A percentile compares a stretch with the other conserved stretches of the same genome.
Conservation (phyloP, 2,888 invertebrate species). For the Lysandra bellargus region DNA sequence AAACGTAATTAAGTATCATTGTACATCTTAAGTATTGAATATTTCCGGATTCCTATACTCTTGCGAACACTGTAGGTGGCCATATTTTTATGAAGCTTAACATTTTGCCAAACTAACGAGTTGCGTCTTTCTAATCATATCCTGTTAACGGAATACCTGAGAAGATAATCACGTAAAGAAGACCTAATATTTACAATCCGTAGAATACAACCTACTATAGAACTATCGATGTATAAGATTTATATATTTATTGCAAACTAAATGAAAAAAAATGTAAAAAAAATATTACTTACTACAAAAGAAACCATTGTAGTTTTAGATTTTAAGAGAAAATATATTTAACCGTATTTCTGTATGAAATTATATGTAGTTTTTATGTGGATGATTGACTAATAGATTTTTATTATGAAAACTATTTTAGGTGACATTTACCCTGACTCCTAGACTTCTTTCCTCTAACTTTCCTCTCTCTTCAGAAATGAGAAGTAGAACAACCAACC, state of each 20-base stretch:
- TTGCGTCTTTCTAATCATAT: constrained; percentile 63
- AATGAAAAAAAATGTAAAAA: constrained; percentile 69
- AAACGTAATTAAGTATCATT: background rate
- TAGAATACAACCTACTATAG: constrained; percentile 56
- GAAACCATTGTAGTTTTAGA: constrained; percentile 72
- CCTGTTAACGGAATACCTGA: constrained; percentile 75
- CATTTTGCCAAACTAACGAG: constrained; percentile 38
- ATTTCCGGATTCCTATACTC: constrained; percentile 23
- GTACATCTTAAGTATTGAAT: constrained; percentile 10
- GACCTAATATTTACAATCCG: constrained; percentile 63
- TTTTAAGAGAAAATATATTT: constrained; percentile 77
- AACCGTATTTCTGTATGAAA: constrained; percentile 81
- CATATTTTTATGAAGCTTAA: constrained; percentile 30
- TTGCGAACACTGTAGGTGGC: constrained; percentile 11
- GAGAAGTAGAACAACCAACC: no score
- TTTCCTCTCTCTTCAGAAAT: background rate
- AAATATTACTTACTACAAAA: constrained; percentile 66
- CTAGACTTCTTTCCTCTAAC: constrained; percentile 11
- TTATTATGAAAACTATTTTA: constrained; percentile 74
- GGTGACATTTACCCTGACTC: constrained; percentile 57
- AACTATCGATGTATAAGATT: constrained; percentile 62
- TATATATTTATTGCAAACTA: constrained; percentile 74
- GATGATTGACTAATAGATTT: constrained; percentile 75
- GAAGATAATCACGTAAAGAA: constrained; percentile 58
- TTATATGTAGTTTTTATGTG: constrained; percentile 81